These are phyloP conservation scores for Aurelia coerulea DNA, from an alignment of 30 jellyfish, hydroid and myxozoan species.

Conservation along the genomic window DNA sequence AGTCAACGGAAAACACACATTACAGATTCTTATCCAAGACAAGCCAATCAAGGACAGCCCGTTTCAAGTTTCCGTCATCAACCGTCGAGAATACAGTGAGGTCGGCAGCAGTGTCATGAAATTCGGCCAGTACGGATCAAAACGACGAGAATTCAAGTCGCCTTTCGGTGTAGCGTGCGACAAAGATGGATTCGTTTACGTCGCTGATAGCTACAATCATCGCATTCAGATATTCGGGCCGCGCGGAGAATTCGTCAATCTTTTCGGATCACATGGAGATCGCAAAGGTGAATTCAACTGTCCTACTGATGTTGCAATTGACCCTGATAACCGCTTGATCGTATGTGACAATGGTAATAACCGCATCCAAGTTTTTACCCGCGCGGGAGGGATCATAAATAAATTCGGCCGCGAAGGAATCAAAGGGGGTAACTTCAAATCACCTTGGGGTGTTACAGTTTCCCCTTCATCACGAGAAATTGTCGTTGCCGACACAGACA, in stretches of 20 bases:
- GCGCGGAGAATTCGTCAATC: constrained; percentile 95
- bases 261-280: constrained; percentile 98
- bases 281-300: constrained; percentile 98
- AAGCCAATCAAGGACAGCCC: constrained; percentile 97
- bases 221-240: constrained; percentile 98
- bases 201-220: constrained; percentile 97
- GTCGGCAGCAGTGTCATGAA: constrained; percentile 94
- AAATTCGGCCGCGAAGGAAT: constrained; percentile 96
- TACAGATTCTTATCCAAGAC: constrained; percentile 80
- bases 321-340: constrained; percentile 83
- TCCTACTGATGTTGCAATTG: constrained; percentile 98
- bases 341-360: constrained; percentile 98
- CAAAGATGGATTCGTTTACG: constrained; percentile 92
- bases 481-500: constrained; percentile 95
- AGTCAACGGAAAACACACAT: constrained; percentile 88
- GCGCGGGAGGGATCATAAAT: constrained; percentile 86
- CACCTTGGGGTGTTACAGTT: constrained; percentile 99
- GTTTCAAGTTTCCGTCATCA: constrained; percentile 77
- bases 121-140: constrained; percentile 98
- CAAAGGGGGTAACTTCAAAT: constrained; percentile 91
- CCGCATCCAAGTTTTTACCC: constrained; percentile 91
- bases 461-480: constrained; percentile 87
- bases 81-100: constrained; percentile 95
- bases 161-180: constrained; percentile 99
- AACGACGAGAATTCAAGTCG: constrained; percentile 93